A percentile compares a stretch with the other conserved stretches of the same genome.
Evolutionary conservation across 2,797 vertebrate genomes (phyloP).

Genomic region (Salarias fasciatus): DNA sequence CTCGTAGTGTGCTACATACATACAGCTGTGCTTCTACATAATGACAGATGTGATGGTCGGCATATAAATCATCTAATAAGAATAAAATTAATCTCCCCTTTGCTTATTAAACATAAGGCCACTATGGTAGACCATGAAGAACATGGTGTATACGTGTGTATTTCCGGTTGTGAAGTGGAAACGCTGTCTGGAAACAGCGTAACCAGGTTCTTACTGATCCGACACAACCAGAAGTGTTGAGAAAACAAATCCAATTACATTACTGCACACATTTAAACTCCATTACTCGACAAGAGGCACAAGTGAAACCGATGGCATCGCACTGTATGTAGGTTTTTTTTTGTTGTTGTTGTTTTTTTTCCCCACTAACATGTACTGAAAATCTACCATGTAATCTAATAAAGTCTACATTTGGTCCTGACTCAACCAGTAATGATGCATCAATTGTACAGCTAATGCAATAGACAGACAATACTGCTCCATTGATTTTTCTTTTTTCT

Average conservation of each 20-base stretch:
- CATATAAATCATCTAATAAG: constrained; percentile 49
- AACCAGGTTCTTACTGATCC: constrained; percentile 47
- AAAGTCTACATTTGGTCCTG: constrained; percentile 73
- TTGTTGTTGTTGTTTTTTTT: neutral
- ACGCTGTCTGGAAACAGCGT: constrained; percentile 38
- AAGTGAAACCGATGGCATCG: constrained; percentile 67
- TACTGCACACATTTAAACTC: constrained; percentile 67
- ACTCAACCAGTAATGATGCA: constrained; percentile 73
- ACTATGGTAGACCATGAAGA: constrained; percentile 81
- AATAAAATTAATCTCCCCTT: constrained; percentile 53
- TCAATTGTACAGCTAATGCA: constrained; percentile 46
- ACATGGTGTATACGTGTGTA: too few species aligned
- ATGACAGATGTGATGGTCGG: constrained; percentile 61
- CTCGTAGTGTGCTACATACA: constrained; percentile 76
- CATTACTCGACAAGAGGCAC: constrained; percentile 78
- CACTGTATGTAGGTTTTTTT: constrained; percentile 42
- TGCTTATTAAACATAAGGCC: constrained; percentile 84
- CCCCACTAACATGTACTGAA: constrained; percentile 49
- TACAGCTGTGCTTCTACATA: constrained; percentile 72
- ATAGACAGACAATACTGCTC: constrained; percentile 60
- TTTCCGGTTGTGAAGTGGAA: constrained; percentile 58
- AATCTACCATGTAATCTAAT: constrained; percentile 56
- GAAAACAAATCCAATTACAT: constrained; percentile 56
- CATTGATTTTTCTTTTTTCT: constrained; percentile 42
- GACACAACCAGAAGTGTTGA: constrained; percentile 42